Evolutionary conservation across 1,140 invertebrate genomes (phyloP).

Genomic region (Popillia japonica): DNA sequence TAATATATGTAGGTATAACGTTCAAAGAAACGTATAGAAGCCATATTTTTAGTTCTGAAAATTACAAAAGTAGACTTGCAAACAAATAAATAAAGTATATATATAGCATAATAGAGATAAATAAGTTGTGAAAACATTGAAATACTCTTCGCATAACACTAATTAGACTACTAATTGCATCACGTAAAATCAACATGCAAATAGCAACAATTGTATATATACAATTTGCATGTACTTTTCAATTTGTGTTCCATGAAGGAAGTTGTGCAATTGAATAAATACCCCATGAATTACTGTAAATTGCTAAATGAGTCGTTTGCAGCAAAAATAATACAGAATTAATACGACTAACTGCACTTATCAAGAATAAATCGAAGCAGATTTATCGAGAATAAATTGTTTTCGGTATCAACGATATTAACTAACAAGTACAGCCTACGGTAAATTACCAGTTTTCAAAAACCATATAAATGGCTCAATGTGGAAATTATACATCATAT

Average conservation of each 20-base stretch:
- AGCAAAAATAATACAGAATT: background rate
- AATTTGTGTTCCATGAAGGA: background rate
- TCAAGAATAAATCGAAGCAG: no score
- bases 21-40: no score
- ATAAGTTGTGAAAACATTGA: constrained; percentile 14
- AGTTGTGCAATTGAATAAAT: constrained; percentile 29
- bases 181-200: constrained; percentile 3
- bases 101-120: background rate
- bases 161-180: background rate
- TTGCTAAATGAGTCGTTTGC: background rate
- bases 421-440: no score
- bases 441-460: no score
- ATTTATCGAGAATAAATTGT: no score
- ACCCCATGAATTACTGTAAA: background rate
- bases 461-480: no score
- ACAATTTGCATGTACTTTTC: background rate
- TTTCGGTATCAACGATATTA: no score
- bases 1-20: no score
- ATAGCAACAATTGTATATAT: background rate
- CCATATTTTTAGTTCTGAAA: no score
- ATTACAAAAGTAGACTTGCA: background rate
- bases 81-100: background rate
- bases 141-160: constrained; percentile 17
- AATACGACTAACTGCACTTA: no score
- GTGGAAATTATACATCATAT: no score